Evolutionary conservation across 2,113 vertebrate species (phyloP).

Genomic region (Seriola quinqueradiata): DNA sequence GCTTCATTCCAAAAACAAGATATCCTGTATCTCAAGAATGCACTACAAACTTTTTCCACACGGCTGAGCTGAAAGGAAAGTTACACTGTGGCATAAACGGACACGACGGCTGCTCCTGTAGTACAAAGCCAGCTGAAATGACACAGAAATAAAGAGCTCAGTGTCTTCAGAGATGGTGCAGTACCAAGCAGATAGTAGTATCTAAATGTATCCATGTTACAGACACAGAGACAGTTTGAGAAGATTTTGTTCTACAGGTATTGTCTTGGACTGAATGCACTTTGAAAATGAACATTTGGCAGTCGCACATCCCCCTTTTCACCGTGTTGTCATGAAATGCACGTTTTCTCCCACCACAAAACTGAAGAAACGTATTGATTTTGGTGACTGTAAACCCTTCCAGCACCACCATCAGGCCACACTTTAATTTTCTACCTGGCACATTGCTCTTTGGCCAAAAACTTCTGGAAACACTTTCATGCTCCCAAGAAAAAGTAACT

Average conservation of each 20-base stretch:
- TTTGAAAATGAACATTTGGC: constrained; percentile 22
- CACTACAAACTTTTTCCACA: not conserved
- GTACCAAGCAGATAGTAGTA: not conserved
- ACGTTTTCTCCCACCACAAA: not conserved
- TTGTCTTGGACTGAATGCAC: not conserved
- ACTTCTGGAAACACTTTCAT: no score
- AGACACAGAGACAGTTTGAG: not conserved
- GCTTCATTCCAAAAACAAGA: constrained; percentile 10
- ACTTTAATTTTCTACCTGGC: not conserved
- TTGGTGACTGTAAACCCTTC: not conserved
- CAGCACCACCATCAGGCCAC: not conserved
- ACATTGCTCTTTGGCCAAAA: no score
- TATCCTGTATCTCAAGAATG: constrained; percentile 17
- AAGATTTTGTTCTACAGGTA: not conserved
- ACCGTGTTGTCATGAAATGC: not conserved
- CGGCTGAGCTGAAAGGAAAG: not conserved
- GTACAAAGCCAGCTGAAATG: not conserved
- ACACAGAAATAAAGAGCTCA: not conserved
- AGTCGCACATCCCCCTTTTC: not conserved
- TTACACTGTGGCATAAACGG: not conserved
- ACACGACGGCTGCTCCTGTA: not conserved
- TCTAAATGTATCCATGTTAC: not conserved
- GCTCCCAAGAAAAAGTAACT: not conserved
- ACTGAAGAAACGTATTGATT: not conserved
- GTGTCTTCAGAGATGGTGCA: not conserved